A percentile compares a stretch with the other conserved stretches of the same genome.
These are phyloP conservation scores for Schizopygopsis pylzovi DNA, from an alignment of 2,797 vertebrate species.

Conservation along the genomic window DNA sequence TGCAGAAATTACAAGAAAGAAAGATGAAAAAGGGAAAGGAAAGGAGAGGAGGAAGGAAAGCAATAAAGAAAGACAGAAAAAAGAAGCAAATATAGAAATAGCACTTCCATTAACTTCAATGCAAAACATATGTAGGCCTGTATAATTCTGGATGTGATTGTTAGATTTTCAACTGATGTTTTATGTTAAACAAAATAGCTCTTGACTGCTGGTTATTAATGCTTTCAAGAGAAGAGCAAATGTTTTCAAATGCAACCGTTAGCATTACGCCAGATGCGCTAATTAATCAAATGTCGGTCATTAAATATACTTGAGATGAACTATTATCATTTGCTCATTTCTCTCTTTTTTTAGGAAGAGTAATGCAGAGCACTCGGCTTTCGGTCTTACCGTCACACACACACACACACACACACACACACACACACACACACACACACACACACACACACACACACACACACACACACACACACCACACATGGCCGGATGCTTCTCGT, in stretches of 20 bases:
- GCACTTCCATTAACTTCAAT: background rate
- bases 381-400: background rate
- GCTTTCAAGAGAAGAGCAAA: background rate
- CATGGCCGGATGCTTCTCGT: conserved; percentile 15
- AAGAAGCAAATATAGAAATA: background rate
- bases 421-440: too few species aligned
- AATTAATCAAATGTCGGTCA: background rate
- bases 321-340: background rate
- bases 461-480: background rate
- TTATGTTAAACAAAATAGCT: background rate
- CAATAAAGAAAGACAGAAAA: background rate
- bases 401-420: background rate
- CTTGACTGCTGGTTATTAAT: background rate
- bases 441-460: background rate
- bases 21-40: background rate
- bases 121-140: background rate
- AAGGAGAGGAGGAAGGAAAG: background rate
- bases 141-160: background rate
- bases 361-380: conserved; percentile 1
- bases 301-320: background rate
- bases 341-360: background rate
- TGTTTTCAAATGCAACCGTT: background rate
- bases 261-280: background rate
- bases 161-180: background rate
- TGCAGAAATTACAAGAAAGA: background rate